Base-by-base conservation (phyloP, 2,888 invertebrate species). In the Caenorhabditis sp. region DNA sequence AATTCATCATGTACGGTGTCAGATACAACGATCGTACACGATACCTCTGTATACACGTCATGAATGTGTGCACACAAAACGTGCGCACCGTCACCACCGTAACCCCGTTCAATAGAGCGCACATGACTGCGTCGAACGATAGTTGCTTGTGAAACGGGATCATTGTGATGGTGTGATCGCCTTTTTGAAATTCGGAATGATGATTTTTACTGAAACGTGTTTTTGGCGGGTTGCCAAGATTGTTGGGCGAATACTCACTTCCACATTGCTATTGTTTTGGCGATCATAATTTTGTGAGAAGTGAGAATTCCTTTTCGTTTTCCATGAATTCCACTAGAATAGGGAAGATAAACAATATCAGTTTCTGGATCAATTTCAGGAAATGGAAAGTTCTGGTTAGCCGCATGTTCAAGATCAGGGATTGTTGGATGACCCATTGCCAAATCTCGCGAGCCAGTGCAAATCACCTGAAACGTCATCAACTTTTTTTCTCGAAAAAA, bases 291-390 rank as follows among this genome's bases (percentile, higher is more conserved):
- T n/a, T 43, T 27, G 36, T 74, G 74, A 17, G 74, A 66, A 1
- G 74, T 74, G 17, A 69, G 58, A 24, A 74, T 69, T 36, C 69
- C 73, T 50, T 77, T 77, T 27, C 71, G 27, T 17, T 66, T 68
- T 58, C 77, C 77, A 14, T 77, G 77, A 57, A 77, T 77, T 12
- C 77, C 77, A 49, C 74, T 74, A 14, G 70, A 71, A 54, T 71
- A 77, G 0, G 77, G 77, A 0, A 77, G 55, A 55, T 71, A 74
- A 1, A 74, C 77, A 37, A 74, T 69, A 57, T 77, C 77, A 10
- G 50, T 59, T 23, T 74, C 73, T n/a, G 77, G 74, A 54, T 68
- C 59, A n/a, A 77, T 77, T 19, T 59, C 27, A 0, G 70, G 77
- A 21, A 67, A 60, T 12, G 68, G 63, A 6, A 67, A 26, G 23